A percentile compares a stretch with the other conserved stretches of the same genome.
Conservation (phyloP, 2,797 vertebrate genomes). For the Anguilla megastoma region DNA sequence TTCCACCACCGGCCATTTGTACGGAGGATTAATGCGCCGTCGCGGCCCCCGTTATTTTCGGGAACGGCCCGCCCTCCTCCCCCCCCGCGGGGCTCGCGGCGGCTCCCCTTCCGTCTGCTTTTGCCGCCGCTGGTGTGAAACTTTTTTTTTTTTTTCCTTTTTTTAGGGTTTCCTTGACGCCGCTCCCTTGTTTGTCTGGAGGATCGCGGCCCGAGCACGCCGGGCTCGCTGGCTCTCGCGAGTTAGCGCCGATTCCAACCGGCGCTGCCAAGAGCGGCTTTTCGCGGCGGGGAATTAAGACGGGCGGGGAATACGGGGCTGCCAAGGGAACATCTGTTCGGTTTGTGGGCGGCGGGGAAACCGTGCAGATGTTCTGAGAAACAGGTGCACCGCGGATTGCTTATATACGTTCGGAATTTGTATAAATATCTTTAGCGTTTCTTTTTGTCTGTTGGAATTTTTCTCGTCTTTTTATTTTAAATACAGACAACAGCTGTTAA, state of each 20-base stretch:
- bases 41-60: neutral
- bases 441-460: too few species aligned
- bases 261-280: neutral
- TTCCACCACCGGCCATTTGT: neutral
- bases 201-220: neutral
- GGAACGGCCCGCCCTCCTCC: neutral
- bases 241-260: neutral
- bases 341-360: neutral
- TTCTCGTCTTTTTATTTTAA: conserved; percentile 7
- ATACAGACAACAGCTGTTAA: neutral
- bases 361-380: neutral
- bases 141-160: neutral
- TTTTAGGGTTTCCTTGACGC: neutral
- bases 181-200: neutral
- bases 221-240: neutral
- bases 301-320: neutral
- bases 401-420: neutral
- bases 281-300: neutral
- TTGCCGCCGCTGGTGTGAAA: neutral
- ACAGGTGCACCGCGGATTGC: neutral
- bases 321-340: conserved; percentile 22
- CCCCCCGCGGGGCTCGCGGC: neutral
- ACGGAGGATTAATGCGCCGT: neutral
- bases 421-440: neutral
- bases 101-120: neutral